Evolutionary conservation across 2,797 vertebrate genomes (phyloP), one percentile per base, ranked within the genome.

Genomic region (Simalia tracyae): DNA sequence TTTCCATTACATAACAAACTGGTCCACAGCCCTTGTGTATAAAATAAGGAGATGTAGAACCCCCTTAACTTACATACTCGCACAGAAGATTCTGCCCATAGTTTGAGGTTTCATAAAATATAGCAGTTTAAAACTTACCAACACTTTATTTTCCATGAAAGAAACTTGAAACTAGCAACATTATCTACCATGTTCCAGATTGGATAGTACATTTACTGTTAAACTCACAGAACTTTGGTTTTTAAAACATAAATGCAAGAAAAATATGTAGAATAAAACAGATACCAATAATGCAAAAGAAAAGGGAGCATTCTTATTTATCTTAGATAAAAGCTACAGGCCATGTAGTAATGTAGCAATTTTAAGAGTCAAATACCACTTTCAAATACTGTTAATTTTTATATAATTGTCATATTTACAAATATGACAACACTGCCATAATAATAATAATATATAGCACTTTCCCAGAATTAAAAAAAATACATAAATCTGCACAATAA

Each of bases 201-300:
- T 92, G 57, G 10, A 4, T 11, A 84, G 0, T 19, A 85, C 0
- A 26, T 88, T 89, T 91, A 87, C 60, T 28, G 88, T 56, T 36
- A 93, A 46, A 26, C 46, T 3, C 22, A 0, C 15, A 88, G 12
- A 0, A 9, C 22, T 61, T 0, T 4, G 7, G 22, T 46, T 87
- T 28, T 87, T 61, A 50, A 91, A 2, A 0, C 7, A 31, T 14
- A 72, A 4, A 6, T 10, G 11, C 42, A 0, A 0, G 1, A 15
- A 2, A 89, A 76, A 66, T 64, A 84, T 87, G 86, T 0, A 64
- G 0, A 68, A 86, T 4, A 0, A 0, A 90, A 1, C 86, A 28
- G 0, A 12, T 88, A 22, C 3, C 86, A 14, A 2, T 3, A 26
- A 7, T 46, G 14, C 4, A 57, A 85, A 76, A 15, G 5, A 12